Evolutionary conservation across 2,888 invertebrate species (phyloP).

Genomic region (Diaphora mendica): DNA sequence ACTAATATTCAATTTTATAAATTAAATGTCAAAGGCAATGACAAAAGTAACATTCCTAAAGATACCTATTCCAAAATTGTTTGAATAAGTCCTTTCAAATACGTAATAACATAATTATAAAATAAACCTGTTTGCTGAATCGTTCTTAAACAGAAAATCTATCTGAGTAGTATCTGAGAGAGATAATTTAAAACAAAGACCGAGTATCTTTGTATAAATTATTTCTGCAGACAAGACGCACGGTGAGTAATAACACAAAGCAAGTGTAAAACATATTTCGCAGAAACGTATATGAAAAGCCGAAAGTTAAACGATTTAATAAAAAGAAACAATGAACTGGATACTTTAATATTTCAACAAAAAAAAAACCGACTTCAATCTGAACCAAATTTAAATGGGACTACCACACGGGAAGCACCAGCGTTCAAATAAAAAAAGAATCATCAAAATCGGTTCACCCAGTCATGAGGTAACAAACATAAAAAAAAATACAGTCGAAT

Average conservation of each 20-base stretch:
- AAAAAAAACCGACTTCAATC: too few species aligned
- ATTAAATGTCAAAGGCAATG: not conserved
- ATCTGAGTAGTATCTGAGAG: not conserved
- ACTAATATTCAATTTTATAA: not conserved
- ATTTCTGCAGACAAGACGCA: not conserved
- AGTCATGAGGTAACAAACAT: too few species aligned
- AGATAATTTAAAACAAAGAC: slow-evolving; percentile 2
- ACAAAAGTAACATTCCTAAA: not conserved
- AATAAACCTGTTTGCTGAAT: slow-evolving; percentile 1
- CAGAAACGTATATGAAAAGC: not conserved
- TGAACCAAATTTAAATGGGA: too few species aligned
- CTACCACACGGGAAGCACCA: too few species aligned
- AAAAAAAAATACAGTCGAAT: too few species aligned
- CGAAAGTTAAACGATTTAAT: slow-evolving; percentile 11
- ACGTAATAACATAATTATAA: not conserved
- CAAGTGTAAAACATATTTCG: slow-evolving; percentile 4
- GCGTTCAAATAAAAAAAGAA: too few species aligned
- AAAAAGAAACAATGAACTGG: slow-evolving; percentile 14
- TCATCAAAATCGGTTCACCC: too few species aligned
- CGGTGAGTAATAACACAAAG: slow-evolving; percentile 13
- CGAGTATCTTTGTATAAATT: not conserved
- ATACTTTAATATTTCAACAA: too few species aligned
- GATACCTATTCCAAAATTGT: not conserved
- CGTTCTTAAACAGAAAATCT: not conserved
- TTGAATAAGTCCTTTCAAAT: not conserved